Evolutionary conservation across 2,113 vertebrate species (phyloP), one percentile per base, ranked within the genome.

Genomic region (Rhodinocichla rosea): DNA sequence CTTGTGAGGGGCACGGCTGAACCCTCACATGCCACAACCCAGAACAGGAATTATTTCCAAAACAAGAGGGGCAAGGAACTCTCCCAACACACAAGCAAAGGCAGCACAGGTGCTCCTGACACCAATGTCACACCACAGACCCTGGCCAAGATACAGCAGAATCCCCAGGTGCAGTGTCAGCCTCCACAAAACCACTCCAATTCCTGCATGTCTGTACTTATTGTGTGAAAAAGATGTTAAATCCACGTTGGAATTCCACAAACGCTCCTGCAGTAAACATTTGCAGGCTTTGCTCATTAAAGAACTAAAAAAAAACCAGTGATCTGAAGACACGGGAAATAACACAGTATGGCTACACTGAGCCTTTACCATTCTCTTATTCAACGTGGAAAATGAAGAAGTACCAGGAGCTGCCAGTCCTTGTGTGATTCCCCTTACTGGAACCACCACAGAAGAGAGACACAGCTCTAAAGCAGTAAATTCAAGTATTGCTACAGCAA

Each of bases 261-360:
- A 6, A 3, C 32, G 24, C 44, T 45, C 49, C 47, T 45, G n/a
- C 20, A 40, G 55, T 4, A 26, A 67, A 57, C 0, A 5, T 32
- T 49, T 75, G 37, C 45, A 45, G 11, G 6, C 33, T 18, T 44
- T 23, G 26, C 21, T 35, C 1, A 0, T 27, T 52, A 9, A 28
- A 71, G 13, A 19, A 57, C 4, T 6, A 40, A 37, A 33, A 2
- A 3, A 0, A 0, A n/a, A n/a, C n/a, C 49, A 0, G 1, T 10
- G 4, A 42, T 2, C 8, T 63, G 33, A 64, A 50, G 4, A n/a
- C 9, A 56, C 27, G 28, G 30, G 4, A 47, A 81, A 53, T 4
- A 32, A 4, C 37, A 24, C 24, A 22, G 26, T 1, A 22, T 0
- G 8, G 42, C 33, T 52, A 45, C 3, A 2, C 32, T 27, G 20